A percentile compares a stretch with the other conserved stretches of the same genome.
phyloP scores from a whole-genome alignment of 2,797 vertebrate genomes.

The Margarornis squamiger region DNA sequence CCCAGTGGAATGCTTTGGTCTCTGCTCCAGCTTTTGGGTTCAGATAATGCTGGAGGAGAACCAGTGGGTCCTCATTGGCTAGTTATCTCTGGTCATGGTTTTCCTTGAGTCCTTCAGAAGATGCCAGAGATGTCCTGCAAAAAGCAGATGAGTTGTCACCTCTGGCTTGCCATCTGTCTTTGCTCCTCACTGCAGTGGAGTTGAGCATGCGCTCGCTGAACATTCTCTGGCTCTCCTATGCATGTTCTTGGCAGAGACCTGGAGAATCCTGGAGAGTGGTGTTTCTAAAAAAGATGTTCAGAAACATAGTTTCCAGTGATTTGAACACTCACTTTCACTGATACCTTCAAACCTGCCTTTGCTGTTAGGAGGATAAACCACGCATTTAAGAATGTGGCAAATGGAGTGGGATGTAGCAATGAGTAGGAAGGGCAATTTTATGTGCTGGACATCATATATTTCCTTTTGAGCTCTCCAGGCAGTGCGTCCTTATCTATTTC shows the following conservation, averaged over 20 bases:
- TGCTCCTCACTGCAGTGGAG: neutral
- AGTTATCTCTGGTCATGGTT: neutral
- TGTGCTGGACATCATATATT: neutral
- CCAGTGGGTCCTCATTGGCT: neutral
- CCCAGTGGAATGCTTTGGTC: neutral
- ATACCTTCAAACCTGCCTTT: neutral
- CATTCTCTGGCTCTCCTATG: conserved; percentile 12
- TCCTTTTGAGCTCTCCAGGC: neutral
- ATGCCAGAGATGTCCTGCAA: neutral
- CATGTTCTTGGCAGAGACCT: conserved; percentile 20
- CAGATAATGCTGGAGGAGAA: neutral
- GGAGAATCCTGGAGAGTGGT: neutral
- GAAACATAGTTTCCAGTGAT: neutral
- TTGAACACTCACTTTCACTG: neutral
- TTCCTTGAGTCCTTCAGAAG: neutral
- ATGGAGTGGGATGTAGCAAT: neutral
- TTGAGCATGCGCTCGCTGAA: neutral
- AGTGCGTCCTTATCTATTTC: neutral
- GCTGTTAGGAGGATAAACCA: neutral
- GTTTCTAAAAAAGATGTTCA: conserved; percentile 1
- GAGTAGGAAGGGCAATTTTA: neutral
- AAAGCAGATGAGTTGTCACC: conserved; percentile 24
- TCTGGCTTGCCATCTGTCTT: conserved; percentile 19
- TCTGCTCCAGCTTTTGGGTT: neutral
- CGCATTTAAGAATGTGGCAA: neutral